Base-by-base conservation (phyloP, 2,888 invertebrate species). In the Zygothrica quintamaculata region DNA sequence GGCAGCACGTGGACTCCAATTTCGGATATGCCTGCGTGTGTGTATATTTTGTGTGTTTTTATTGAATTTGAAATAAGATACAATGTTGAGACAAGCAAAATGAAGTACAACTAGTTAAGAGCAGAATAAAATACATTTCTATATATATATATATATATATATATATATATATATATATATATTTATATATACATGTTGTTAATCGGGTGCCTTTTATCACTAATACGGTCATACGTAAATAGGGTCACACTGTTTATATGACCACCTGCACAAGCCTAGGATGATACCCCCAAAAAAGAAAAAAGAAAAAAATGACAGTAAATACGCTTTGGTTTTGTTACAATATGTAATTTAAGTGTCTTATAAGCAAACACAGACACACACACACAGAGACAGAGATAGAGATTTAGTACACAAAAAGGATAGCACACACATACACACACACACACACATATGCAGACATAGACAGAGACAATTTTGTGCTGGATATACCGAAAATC, bases 1-100 rank as follows among this genome's bases (percentile, higher is more conserved):
- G 70, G 57, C 74, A 42, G 47, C 57, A 68, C 61, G 61, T 60
- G 74, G 42, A 46, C 57, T 26, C 42, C 50, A 50, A 43, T 52
- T n/a, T 39, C 55, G 36, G 47, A 29, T 26, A 22, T 18, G 46
- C 15, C 15, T 61, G 44, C 12, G 15, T 34, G 53, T 46, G 22
- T 29, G 56, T 31, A 25, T 15, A n/a, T 31, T 13, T 46, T 18
- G 13, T 61, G 44, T 51, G 59, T 51, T 74, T 72, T 65, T 74
- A 72, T 72, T 72, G 74, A 72, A 69, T 68, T 68, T 48, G 69
- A 65, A 55, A 74, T 56, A 74, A 74, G 69, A 74, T 65, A 74
- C 74, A 74, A 55, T 55, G 69, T 37, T 36, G 43, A 55, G 64
- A 44, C 53, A 34, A 51, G 53, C 58, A 46, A 53, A 67, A 67